A percentile compares a stretch with the other conserved stretches of the same genome.
Evolutionary conservation across 53 echinoderm and acorn worm genomes (phyloP).

Genomic region (Henricia sp.): DNA sequence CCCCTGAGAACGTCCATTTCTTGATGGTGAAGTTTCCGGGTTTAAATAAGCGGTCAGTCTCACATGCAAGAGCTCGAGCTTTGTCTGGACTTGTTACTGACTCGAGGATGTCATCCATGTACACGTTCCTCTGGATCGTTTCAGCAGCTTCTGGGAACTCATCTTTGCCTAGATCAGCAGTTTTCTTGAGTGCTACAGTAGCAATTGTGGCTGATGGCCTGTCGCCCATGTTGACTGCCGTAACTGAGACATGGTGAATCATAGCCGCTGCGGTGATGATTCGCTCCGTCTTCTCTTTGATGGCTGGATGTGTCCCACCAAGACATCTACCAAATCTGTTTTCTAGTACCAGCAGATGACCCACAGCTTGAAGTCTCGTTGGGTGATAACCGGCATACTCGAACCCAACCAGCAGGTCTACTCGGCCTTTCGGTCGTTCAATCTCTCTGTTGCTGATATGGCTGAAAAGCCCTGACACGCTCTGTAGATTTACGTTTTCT

Average conservation of each 20-base stretch:
- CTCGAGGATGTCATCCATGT: conserved; percentile 63
- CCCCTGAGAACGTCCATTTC: conserved; percentile 55
- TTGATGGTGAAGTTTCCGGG: conserved; percentile 61
- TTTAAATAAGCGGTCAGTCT: conserved; percentile 47
- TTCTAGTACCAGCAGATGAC: conserved; percentile 41
- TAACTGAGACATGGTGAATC: conserved; percentile 57
- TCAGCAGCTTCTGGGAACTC: conserved; percentile 38
- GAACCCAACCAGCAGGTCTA: conserved; percentile 57
- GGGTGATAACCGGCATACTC: conserved; percentile 64
- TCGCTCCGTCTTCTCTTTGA: conserved; percentile 16
- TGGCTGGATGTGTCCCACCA: conserved; percentile 41
- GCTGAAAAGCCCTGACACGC: conserved; percentile 17
- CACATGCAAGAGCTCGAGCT: conserved; percentile 17
- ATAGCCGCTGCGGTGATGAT: conserved; percentile 9
- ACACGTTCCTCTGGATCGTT: conserved; percentile 56
- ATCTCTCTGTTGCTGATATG: conserved; percentile 1
- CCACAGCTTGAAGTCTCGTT: conserved; percentile 14
- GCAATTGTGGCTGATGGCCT: conserved; percentile 28
- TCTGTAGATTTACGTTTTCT: conserved; percentile 4
- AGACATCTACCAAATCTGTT: conserved; percentile 59
- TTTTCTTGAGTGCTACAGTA: conserved; percentile 33
- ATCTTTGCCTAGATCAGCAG: conserved; percentile 58
- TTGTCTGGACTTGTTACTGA: conserved; percentile 20
- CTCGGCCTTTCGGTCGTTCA: conserved; percentile 46
- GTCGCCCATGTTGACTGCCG: too few species aligned